These are phyloP conservation scores for Scaptodrosophila lebanonensis DNA, from an alignment of 1,140 invertebrate genomes.

Conservation along the genomic window DNA sequence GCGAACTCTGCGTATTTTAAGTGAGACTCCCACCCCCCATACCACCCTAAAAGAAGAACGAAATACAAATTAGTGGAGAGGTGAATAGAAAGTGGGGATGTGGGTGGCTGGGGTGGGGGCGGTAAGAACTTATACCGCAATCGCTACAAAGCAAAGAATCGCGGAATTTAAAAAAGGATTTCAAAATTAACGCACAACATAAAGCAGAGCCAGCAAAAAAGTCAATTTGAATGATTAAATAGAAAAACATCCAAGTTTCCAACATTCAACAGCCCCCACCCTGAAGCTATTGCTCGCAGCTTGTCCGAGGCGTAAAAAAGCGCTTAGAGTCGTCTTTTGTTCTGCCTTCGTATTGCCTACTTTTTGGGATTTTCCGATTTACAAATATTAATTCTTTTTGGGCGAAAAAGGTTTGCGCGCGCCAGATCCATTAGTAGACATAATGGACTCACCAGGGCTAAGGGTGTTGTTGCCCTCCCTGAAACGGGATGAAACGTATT, in stretches of 20 bases:
- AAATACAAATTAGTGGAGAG: conserved; percentile 31
- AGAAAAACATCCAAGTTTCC: conserved; percentile 43
- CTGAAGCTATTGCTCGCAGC: too few relatives aligned
- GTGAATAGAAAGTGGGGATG: not conserved
- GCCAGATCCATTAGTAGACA: conserved; percentile 12
- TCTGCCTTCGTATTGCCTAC: conserved; percentile 42
- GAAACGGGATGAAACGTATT: conserved; percentile 29
- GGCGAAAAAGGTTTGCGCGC: conserved; percentile 21
- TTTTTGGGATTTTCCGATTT: conserved; percentile 44
- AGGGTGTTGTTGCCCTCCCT: conserved; percentile 1
- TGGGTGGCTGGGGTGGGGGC: conserved; percentile 27
- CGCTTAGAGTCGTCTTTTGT: conserved; percentile 61
- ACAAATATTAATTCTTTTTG: conserved; percentile 56
- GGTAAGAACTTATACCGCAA: conserved; percentile 64
- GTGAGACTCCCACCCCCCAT: conserved; percentile 35
- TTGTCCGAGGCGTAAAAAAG: conserved; percentile 24
- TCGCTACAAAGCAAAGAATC: conserved; percentile 14
- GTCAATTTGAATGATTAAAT: conserved; percentile 73
- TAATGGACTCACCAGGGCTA: conserved; percentile 20
- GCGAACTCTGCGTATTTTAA: conserved; percentile 67
- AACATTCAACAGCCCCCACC: too few relatives aligned
- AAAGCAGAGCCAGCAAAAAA: conserved; percentile 35
- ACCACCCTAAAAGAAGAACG: conserved; percentile 29
- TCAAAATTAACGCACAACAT: conserved; percentile 67
- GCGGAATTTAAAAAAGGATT: conserved; percentile 57